These are phyloP conservation scores for Eurystomus glaucurus DNA, from an alignment of 2,797 vertebrate species.

Conservation along the genomic window DNA sequence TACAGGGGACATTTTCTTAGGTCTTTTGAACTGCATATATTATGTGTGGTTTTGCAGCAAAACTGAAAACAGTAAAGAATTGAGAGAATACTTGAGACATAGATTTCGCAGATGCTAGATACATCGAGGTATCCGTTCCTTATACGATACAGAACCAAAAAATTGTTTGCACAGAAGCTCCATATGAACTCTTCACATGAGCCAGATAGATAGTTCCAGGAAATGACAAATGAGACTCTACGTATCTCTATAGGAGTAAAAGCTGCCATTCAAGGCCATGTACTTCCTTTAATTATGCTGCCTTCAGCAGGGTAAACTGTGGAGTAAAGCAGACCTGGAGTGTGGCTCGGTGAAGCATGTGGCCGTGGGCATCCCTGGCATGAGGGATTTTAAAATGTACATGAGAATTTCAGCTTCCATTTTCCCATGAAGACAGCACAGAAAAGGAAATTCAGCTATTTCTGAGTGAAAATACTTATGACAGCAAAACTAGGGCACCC, in stretches of 20 bases:
- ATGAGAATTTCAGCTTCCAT: constrained; percentile 9
- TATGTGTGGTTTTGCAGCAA: background rate
- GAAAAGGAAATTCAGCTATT: background rate
- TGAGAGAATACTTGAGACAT: background rate
- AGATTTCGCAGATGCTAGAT: background rate
- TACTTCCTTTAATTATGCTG: background rate
- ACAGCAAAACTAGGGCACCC: constrained; percentile 34
- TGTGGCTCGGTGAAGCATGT: background rate
- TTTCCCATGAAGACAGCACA: background rate
- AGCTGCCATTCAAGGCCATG: background rate
- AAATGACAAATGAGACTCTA: background rate
- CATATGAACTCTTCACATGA: background rate
- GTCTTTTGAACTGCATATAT: background rate
- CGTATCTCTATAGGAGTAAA: background rate
- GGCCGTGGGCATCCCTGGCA: background rate
- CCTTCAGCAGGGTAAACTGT: background rate
- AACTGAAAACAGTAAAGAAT: background rate
- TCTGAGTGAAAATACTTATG: background rate
- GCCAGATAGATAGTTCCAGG: background rate
- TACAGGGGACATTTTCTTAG: background rate
- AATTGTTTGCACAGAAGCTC: background rate
- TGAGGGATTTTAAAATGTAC: background rate
- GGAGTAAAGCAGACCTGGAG: background rate
- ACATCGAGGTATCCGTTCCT: background rate
- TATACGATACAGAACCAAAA: background rate